These are phyloP conservation scores for Brenthis hecate DNA, from an alignment of 2,888 invertebrate species.

Conservation along the genomic window DNA sequence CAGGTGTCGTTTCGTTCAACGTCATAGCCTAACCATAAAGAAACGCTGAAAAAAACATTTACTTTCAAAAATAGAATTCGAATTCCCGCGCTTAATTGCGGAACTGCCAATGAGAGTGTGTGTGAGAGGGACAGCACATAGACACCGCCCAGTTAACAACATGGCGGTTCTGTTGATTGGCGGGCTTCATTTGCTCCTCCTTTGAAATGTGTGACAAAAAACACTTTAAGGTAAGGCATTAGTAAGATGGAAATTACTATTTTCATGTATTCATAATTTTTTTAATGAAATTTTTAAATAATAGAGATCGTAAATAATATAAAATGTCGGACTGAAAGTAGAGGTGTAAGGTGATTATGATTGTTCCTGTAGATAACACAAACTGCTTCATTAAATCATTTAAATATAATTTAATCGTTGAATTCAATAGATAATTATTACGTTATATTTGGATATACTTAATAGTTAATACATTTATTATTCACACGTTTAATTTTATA, in stretches of 20 bases:
- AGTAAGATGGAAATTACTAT: conserved; percentile 13
- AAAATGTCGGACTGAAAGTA: background rate
- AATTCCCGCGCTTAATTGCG: conserved; percentile 81
- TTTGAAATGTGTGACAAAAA: conserved; percentile 24
- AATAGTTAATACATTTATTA: background rate
- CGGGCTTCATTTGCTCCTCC: conserved; percentile 66
- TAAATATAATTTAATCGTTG: background rate
- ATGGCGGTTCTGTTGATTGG: conserved; percentile 86
- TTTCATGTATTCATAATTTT: conserved; percentile 12
- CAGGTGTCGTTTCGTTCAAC: conserved; percentile 64
- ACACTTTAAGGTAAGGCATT: conserved; percentile 17
- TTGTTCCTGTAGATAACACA: conserved; percentile 4
- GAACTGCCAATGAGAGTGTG: conserved; percentile 72
- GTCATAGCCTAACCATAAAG: conserved; percentile 61
- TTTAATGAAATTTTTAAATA: conserved; percentile 12
- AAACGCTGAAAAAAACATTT: conserved; percentile 76
- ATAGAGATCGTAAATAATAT: conserved; percentile 10
- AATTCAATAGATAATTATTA: background rate
- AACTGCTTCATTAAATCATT: background rate
- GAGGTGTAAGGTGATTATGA: conserved; percentile 4
- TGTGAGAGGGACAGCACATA: conserved; percentile 62
- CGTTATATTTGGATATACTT: background rate
- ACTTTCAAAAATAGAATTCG: conserved; percentile 79
- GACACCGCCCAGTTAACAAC: conserved; percentile 83
- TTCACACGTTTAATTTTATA: no score